A percentile compares a stretch with the other conserved stretches of the same genome.
Conservation (phyloP, 2,888 invertebrate species). For the Gymnosoma rotundatum region DNA sequence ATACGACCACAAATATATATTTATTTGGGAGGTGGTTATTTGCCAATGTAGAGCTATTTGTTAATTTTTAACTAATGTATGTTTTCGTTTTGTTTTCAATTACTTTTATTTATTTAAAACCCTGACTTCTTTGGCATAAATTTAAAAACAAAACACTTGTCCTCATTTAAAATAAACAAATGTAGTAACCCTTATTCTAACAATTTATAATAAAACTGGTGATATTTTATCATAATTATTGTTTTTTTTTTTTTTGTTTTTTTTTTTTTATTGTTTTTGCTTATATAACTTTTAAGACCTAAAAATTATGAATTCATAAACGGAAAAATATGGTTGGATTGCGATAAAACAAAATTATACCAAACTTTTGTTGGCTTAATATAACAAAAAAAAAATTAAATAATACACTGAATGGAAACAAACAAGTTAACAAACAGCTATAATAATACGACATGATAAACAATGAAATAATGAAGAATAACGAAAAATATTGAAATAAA, state of each 20-base stretch:
- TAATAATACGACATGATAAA: slow-evolving; percentile 50
- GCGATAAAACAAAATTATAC: slow-evolving; percentile 52
- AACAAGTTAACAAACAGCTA: slow-evolving; percentile 28
- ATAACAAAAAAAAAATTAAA: slow-evolving; percentile 36
- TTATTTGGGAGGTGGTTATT: too few species aligned
- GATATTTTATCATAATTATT: neutral
- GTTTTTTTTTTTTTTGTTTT: neutral
- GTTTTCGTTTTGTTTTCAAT: too few species aligned
- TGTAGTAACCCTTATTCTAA: slow-evolving; percentile 29
- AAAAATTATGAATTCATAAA: slow-evolving; percentile 72
- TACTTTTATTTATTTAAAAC: too few species aligned
- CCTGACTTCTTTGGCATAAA: too few species aligned
- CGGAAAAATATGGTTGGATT: slow-evolving; percentile 56
- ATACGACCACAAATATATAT: too few species aligned
- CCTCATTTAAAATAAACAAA: slow-evolving; percentile 6
- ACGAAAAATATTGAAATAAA: slow-evolving; percentile 60
- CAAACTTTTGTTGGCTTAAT: slow-evolving; percentile 11
- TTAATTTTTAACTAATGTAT: too few species aligned
- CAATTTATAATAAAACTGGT: neutral
- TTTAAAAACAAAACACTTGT: neutral
- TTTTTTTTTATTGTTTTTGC: neutral
- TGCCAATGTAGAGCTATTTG: too few species aligned
- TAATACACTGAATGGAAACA: slow-evolving; percentile 55
- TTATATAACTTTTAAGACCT: slow-evolving; percentile 6
- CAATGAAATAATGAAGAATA: slow-evolving; percentile 66